phyloP scores from a whole-genome alignment of 2,113 vertebrate genomes.

The Naja naja region DNA sequence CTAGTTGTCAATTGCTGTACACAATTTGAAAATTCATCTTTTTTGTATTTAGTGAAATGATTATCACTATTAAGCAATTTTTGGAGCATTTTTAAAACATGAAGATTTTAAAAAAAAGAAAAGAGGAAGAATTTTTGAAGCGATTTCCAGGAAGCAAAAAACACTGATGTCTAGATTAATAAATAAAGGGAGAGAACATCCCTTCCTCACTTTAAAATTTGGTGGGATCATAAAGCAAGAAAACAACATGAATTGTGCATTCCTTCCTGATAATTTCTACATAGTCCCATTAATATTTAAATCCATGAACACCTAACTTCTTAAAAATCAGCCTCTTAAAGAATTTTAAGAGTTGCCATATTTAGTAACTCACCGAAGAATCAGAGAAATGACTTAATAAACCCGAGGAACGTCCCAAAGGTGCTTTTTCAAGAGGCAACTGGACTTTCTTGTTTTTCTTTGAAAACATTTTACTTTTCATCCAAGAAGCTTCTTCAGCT shows the following conservation, averaged over 20 bases:
- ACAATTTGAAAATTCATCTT: neutral
- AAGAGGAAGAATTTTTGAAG: neutral
- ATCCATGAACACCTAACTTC: neutral
- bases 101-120: conserved; percentile 7
- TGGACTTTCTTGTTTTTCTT: too few species aligned
- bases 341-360: neutral
- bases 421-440: too few species aligned
- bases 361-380: neutral
- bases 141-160: neutral
- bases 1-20: neutral
- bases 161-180: neutral
- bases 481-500: too few species aligned
- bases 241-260: neutral
- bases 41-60: neutral
- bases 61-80: neutral
- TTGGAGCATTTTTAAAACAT: neutral
- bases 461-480: too few species aligned
- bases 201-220: neutral
- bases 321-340: neutral
- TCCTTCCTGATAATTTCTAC: neutral
- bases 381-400: neutral
- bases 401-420: neutral
- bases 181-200: neutral
- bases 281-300: neutral
- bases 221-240: neutral